Conservation (phyloP, 2,113 vertebrate genomes). For the Ophthalmolycus amberensis region DNA sequence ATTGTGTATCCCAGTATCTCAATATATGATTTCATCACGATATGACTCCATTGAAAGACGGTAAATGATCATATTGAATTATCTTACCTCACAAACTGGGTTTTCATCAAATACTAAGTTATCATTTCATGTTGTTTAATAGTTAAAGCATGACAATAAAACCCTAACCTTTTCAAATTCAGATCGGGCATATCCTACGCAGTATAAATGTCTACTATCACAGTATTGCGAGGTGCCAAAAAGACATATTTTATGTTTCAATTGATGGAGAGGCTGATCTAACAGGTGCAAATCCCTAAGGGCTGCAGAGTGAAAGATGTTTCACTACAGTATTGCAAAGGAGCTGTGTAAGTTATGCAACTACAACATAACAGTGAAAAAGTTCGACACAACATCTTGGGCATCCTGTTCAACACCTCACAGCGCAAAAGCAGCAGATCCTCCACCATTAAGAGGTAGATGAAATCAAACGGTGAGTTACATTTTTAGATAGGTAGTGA, state of each 20-base stretch:
- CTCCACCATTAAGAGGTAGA: not conserved
- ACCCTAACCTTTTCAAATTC: not conserved
- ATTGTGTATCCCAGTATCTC: too few species aligned
- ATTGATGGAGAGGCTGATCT: constrained; percentile 26
- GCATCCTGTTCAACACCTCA: not conserved
- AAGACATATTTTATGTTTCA: constrained; percentile 10
- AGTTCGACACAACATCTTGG: constrained; percentile 1
- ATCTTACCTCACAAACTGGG: not conserved
- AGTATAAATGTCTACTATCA: constrained; percentile 1
- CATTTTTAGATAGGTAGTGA: not conserved
- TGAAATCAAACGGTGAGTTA: not conserved
- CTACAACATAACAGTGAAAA: constrained; percentile 14
- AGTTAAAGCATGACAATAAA: not conserved
- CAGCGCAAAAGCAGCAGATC: not conserved
- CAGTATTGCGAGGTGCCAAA: not conserved
- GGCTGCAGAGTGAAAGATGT: not conserved
- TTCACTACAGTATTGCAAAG: not conserved
- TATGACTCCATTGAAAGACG: not conserved
- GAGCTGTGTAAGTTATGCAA: constrained; percentile 9
- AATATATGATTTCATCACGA: too few species aligned
- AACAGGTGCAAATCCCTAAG: constrained; percentile 11
- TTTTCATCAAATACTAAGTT: not conserved
- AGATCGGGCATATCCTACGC: not conserved
- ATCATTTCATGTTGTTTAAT: not conserved
- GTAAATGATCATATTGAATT: not conserved